Conservation (phyloP, 2,888 invertebrate genomes). For the Chrysolina haemoptera region DNA sequence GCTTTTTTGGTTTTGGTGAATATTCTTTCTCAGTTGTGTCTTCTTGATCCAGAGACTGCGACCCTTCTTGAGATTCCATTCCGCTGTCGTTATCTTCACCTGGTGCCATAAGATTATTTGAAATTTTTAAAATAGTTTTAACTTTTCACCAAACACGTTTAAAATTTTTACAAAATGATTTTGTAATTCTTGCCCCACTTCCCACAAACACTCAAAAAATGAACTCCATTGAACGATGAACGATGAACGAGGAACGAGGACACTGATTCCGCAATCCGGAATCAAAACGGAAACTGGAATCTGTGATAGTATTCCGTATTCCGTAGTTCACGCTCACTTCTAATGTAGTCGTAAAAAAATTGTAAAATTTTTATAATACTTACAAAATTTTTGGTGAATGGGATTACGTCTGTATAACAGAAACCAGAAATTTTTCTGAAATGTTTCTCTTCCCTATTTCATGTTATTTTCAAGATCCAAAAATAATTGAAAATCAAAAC, state of each 20-base stretch:
- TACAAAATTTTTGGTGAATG: not conserved
- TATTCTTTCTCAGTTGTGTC: conserved; percentile 44
- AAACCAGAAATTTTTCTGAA: not conserved
- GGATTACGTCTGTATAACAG: not conserved
- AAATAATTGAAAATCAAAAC: not conserved
- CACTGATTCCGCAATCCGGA: too few species aligned
- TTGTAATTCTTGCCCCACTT: not conserved
- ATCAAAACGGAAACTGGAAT: too few species aligned
- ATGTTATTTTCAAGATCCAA: not conserved
- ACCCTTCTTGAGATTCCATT: conserved; percentile 72
- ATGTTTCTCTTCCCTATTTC: not conserved
- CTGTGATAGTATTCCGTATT: too few species aligned
- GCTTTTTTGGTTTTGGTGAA: conserved; percentile 63
- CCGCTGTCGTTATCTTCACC: conserved; percentile 72
- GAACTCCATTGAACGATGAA: not conserved
- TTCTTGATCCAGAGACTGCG: conserved; percentile 62
- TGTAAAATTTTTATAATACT: not conserved
- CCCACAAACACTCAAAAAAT: conserved; percentile 12
- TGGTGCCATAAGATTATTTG: conserved; percentile 68
- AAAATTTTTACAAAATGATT: too few species aligned
- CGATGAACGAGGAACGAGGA: too few species aligned
- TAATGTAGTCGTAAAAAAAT: not conserved
- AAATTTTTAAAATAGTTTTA: conserved; percentile 20
- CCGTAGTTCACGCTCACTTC: not conserved
- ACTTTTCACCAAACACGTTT: not conserved